Percentiles rank a stretch among this genome's conserved stretches.
These are phyloP conservation scores for Etheostoma spectabile DNA, from an alignment of 2,113 vertebrate species.

Conservation along the genomic window DNA sequence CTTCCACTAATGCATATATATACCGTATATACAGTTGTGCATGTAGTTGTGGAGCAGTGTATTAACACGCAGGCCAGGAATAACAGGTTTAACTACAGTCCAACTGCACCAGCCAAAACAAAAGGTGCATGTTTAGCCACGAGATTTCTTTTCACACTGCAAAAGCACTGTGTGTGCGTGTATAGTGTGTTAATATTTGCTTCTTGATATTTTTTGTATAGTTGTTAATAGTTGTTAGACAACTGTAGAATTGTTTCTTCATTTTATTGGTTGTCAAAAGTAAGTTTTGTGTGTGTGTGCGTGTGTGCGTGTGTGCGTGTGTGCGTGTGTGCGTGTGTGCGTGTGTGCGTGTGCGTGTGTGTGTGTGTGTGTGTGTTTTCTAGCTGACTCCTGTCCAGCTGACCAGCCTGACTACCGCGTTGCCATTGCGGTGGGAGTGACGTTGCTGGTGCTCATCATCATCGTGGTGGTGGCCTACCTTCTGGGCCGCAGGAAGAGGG, in stretches of 20 bases:
- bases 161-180: too few relatives aligned
- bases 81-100: background rate
- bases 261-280: too few relatives aligned
- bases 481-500: conserved; percentile 75
- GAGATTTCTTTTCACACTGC: too few relatives aligned
- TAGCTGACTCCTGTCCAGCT: conserved; percentile 79
- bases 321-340: too few relatives aligned
- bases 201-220: too few relatives aligned
- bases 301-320: too few relatives aligned
- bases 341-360: background rate
- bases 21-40: background rate
- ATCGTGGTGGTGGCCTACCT: conserved; percentile 85
- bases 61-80: background rate
- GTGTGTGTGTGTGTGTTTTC: conserved; percentile 17
- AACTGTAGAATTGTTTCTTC: too few relatives aligned
- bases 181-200: too few relatives aligned
- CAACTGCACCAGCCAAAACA: background rate
- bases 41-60: too few relatives aligned
- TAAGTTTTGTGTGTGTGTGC: too few relatives aligned
- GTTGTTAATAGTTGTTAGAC: too few relatives aligned
- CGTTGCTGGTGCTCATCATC: conserved; percentile 84
- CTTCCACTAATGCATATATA: background rate
- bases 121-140: too few relatives aligned
- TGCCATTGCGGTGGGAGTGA: conserved; percentile 86
- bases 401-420: conserved; percentile 72